Conservation (phyloP, 2,888 invertebrate species). For the Oligia fasciuncula region DNA sequence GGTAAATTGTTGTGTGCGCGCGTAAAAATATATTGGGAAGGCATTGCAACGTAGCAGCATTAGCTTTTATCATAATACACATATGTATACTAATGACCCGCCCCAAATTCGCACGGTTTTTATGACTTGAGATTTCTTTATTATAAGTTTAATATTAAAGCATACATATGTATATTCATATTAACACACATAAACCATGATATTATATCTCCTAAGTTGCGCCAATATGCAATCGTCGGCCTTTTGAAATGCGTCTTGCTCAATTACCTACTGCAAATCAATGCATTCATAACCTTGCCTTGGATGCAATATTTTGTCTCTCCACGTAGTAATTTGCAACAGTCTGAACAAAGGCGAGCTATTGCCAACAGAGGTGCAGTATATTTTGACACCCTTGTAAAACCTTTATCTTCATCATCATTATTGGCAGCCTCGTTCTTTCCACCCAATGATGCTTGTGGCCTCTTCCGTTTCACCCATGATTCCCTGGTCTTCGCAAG, state of each 20-base stretch:
- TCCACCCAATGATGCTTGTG: background rate
- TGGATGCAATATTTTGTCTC: constrained; percentile 6
- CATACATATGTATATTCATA: background rate
- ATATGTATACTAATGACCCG: background rate
- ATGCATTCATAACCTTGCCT: constrained; percentile 17
- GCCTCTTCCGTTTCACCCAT: fast-evolving
- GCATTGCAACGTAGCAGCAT: background rate
- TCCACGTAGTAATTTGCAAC: background rate
- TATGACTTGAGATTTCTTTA: background rate
- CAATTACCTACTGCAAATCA: background rate
- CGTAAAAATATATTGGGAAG: background rate
- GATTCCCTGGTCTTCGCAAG: no score
- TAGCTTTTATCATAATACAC: background rate
- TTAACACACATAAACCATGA: background rate
- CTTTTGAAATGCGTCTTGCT: background rate
- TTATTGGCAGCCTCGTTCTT: background rate
- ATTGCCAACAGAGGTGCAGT: background rate
- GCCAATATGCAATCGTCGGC: no score
- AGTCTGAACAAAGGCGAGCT: background rate
- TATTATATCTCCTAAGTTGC: no score
- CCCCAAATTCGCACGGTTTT: background rate
- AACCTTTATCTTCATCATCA: background rate
- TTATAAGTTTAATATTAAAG: no score
- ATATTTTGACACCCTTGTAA: background rate
- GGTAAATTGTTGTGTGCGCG: background rate